phyloP scores from a whole-genome alignment of 2,797 vertebrate genomes.

The Chiroxiphia lanceolata region DNA sequence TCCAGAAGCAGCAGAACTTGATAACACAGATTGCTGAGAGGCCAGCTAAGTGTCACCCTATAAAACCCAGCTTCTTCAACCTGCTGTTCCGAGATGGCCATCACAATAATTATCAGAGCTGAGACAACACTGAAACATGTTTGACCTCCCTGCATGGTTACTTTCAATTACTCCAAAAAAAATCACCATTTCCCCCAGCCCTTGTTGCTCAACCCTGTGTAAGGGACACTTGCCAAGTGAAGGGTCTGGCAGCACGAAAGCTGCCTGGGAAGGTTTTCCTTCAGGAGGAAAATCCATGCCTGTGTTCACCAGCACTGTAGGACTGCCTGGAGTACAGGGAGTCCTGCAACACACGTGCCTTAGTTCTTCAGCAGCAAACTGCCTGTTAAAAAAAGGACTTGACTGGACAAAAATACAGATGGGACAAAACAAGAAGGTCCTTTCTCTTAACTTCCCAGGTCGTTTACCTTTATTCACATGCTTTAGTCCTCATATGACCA shows the following conservation, averaged over 20 bases:
- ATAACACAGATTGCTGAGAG: background rate
- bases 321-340: background rate
- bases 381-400: background rate
- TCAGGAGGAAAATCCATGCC: rapidly evolving
- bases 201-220: rapidly evolving
- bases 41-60: background rate
- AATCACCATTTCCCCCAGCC: background rate
- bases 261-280: background rate
- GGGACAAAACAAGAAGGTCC: background rate
- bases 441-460: background rate
- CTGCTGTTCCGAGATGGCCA: background rate
- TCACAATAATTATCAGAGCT: background rate
- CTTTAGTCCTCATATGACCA: background rate
- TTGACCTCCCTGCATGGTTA: background rate
- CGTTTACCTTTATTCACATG: background rate
- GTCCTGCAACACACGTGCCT: background rate
- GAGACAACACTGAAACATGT: background rate
- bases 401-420: background rate
- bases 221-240: rapidly evolving
- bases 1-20: background rate
- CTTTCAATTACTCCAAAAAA: background rate
- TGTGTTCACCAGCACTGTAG: rapidly evolving
- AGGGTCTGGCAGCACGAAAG: background rate
- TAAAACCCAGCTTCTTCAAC: background rate
- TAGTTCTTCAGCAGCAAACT: background rate